phyloP scores from a whole-genome alignment of 2,888 invertebrate species.

The Melanostoma mellinum region DNA sequence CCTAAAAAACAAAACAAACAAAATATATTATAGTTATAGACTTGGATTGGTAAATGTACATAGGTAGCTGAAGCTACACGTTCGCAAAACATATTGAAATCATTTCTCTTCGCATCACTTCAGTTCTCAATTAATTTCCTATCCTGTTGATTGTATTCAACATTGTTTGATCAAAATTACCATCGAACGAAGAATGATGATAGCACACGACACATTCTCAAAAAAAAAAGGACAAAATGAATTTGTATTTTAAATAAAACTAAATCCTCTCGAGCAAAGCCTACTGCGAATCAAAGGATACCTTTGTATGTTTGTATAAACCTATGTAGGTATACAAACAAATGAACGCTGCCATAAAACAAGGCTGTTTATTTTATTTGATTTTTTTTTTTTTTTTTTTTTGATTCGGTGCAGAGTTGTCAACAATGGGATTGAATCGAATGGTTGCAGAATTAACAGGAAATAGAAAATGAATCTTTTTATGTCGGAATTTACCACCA shows the following conservation, averaged over 20 bases:
- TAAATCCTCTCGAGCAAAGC: conserved; percentile 12
- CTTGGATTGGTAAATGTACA: too few species aligned
- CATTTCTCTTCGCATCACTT: background rate
- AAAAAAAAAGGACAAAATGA: background rate
- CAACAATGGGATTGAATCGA: conserved; percentile 44
- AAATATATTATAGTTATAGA: too few species aligned
- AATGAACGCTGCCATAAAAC: background rate
- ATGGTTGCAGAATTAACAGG: conserved; percentile 47
- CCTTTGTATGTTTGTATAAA: conserved; percentile 14
- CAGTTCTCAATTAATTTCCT: conserved; percentile 42
- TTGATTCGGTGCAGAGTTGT: background rate
- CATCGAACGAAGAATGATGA: conserved; percentile 9
- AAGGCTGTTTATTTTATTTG: background rate
- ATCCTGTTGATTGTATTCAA: conserved; percentile 53
- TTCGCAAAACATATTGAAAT: background rate
- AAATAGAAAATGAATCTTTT: conserved; percentile 54
- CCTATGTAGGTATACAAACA: background rate
- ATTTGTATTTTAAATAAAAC: conserved; percentile 17
- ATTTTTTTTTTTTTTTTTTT: conserved; percentile 9
- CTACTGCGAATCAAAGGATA: conserved; percentile 19
- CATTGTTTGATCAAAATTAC: conserved; percentile 42
- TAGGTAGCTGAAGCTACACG: too few species aligned
- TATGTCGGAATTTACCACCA: too few species aligned
- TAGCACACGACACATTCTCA: background rate
- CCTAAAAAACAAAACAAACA: background rate